Conservation (phyloP, 2,113 vertebrate genomes). For the Aspiorhynchus laticeps region DNA sequence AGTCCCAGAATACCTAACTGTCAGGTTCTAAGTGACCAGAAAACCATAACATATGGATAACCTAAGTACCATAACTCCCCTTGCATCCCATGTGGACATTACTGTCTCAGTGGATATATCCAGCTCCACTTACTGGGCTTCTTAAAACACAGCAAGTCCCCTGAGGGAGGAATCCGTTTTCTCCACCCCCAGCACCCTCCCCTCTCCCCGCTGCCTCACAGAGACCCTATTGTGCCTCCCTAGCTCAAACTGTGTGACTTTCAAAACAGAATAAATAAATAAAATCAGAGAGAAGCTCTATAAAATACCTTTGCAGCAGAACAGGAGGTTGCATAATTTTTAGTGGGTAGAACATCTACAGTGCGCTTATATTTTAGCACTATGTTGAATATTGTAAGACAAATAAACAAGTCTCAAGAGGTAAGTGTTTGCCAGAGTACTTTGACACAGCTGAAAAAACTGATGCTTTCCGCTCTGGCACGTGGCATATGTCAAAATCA, state of each 20-base stretch:
- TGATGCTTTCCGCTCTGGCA: conserved; percentile 1
- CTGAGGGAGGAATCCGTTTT: conserved; percentile 40
- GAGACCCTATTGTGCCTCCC: conserved; percentile 63
- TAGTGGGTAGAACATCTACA: neutral
- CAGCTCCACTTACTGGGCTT: conserved; percentile 30
- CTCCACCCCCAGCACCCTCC: conserved; percentile 20
- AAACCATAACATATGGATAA: neutral
- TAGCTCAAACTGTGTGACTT: neutral
- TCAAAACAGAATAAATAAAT: neutral
- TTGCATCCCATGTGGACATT: conserved; percentile 31
- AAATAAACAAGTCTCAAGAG: neutral
- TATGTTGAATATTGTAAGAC: neutral
- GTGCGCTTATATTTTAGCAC: neutral
- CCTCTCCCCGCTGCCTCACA: conserved; percentile 58
- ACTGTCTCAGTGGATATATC: conserved; percentile 40
- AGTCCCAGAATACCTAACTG: no score
- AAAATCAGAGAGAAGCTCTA: neutral
- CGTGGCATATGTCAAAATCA: conserved; percentile 29
- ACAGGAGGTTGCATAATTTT: neutral
- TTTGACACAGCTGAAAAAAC: conserved; percentile 13
- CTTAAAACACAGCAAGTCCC: conserved; percentile 34
- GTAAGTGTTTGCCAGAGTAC: neutral
- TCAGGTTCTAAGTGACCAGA: neutral
- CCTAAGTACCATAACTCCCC: conserved; percentile 16
- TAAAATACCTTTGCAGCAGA: neutral